Conservation (phyloP, 2,113 vertebrate species). For the Psittacus erithacus region DNA sequence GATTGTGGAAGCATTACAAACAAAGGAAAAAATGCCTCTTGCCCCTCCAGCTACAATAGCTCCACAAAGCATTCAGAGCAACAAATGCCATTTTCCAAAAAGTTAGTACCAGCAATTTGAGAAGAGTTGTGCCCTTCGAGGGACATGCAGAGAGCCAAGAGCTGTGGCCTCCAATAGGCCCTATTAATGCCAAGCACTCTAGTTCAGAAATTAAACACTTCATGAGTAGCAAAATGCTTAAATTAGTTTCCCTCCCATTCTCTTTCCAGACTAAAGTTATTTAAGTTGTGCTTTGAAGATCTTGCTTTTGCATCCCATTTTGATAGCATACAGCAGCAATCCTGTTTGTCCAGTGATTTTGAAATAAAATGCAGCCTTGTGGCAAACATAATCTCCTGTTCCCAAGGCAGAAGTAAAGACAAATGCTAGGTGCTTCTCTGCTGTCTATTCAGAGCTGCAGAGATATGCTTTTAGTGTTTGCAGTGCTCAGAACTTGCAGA, state of each 20-base stretch:
- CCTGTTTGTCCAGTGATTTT: conserved; percentile 12
- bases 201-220: not conserved
- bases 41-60: conserved; percentile 17
- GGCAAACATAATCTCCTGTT: conserved; percentile 2
- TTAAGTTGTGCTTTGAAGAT: conserved; percentile 43
- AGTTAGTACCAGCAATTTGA: not conserved
- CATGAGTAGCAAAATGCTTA: not conserved
- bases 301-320: not conserved
- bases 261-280: not conserved
- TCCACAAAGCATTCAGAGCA: conserved; percentile 25
- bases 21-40: conserved; percentile 43
- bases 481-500: not conserved
- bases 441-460: not conserved
- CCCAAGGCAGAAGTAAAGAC: not conserved
- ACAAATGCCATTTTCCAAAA: conserved; percentile 9
- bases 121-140: not conserved
- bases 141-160: not conserved
- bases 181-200: not conserved
- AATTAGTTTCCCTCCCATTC: not conserved
- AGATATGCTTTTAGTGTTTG: not conserved
- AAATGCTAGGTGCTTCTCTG: not conserved
- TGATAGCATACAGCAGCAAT: not conserved
- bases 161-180: not conserved
- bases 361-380: not conserved
- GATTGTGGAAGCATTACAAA: conserved; percentile 36